Percentiles rank a stretch among this genome's conserved stretches.
Evolutionary conservation across 2,113 vertebrate species (phyloP).

Genomic region (Labrus mixtus): DNA sequence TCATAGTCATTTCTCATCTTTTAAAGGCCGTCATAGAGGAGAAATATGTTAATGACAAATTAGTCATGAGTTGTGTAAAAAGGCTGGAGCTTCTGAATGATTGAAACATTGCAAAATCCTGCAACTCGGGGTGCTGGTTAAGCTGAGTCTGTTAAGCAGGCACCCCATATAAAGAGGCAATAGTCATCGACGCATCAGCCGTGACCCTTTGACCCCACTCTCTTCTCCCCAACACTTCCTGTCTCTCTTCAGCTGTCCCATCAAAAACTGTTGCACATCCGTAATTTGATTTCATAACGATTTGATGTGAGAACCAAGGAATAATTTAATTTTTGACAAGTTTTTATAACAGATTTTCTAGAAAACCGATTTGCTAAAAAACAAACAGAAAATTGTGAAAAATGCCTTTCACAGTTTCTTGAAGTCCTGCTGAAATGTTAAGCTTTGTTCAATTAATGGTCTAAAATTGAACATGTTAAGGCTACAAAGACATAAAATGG

Average conservation of each 20-base stretch:
- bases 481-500: neutral
- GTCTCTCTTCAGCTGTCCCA: too few relatives aligned
- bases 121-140: neutral
- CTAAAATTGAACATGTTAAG: neutral
- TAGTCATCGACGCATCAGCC: too few relatives aligned
- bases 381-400: too few relatives aligned
- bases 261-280: neutral
- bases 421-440: neutral
- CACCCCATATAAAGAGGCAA: too few relatives aligned
- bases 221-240: too few relatives aligned
- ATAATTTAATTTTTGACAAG: neutral
- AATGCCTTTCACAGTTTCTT: too few relatives aligned
- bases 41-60: constrained; percentile 27
- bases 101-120: neutral
- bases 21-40: constrained; percentile 8
- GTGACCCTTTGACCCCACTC: too few relatives aligned
- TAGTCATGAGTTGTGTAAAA: neutral
- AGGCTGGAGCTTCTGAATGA: neutral
- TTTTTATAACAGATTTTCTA: too few relatives aligned
- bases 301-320: neutral
- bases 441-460: neutral
- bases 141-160: too few relatives aligned
- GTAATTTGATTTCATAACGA: too few relatives aligned
- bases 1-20: constrained; percentile 14
- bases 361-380: too few relatives aligned